Percentiles rank a stretch among this genome's conserved stretches.
Evolutionary conservation across 2,888 invertebrate species (phyloP).

Genomic region (Terebella lapidaria): DNA sequence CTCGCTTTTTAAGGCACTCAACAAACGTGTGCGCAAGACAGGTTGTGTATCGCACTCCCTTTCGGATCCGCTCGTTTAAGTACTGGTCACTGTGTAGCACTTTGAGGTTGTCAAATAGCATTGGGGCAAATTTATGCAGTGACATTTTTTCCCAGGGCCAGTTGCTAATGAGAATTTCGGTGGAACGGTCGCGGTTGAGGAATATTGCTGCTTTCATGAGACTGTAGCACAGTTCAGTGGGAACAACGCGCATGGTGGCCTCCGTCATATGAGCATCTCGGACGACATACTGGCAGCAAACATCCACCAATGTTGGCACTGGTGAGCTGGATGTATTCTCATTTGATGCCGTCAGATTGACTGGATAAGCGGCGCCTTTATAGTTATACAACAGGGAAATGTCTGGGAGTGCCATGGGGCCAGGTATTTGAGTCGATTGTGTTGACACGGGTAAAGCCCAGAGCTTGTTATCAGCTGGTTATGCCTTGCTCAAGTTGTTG

Average conservation of each 20-base stretch:
- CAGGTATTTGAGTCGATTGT: too few species aligned
- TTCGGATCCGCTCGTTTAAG: conserved; percentile 30
- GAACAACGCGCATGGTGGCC: conserved; percentile 26
- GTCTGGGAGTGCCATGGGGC: background rate
- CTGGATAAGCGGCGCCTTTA: background rate
- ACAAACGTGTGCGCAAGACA: conserved; percentile 44
- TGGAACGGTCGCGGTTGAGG: conserved; percentile 35
- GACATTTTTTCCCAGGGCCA: conserved; percentile 40
- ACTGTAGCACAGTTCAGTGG: conserved; percentile 31
- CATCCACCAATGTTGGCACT: conserved; percentile 31
- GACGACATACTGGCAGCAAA: conserved; percentile 36
- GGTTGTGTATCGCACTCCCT: conserved; percentile 44
- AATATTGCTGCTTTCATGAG: conserved; percentile 39
- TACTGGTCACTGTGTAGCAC: conserved; percentile 33
- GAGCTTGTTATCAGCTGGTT: too few species aligned
- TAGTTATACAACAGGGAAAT: background rate
- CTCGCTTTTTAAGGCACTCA: conserved; percentile 37
- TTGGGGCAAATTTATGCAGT: conserved; percentile 36
- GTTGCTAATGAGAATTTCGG: conserved; percentile 36
- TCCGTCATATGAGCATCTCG: conserved; percentile 34
- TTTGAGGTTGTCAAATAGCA: conserved; percentile 32
- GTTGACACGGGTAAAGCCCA: too few species aligned
- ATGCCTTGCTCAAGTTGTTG: too few species aligned
- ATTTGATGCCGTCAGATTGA: background rate
- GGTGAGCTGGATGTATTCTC: background rate